These are phyloP conservation scores for Pogonomyrmex barbatus DNA, from an alignment of 1,140 invertebrate genomes.

Conservation along the genomic window DNA sequence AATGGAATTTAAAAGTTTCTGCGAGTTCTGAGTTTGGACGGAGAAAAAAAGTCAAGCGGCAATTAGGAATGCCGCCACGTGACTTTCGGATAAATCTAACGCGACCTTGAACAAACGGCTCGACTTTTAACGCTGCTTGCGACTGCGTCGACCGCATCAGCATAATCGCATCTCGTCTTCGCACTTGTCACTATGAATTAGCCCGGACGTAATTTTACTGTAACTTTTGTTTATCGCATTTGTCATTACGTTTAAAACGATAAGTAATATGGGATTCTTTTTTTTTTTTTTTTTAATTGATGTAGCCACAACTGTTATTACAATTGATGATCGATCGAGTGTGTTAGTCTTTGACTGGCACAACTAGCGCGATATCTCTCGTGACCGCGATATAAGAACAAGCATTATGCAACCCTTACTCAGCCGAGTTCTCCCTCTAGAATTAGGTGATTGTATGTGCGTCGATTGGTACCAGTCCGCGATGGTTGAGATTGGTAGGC, in stretches of 20 bases:
- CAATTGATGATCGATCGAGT: not conserved
- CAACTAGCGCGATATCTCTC: conserved; percentile 17
- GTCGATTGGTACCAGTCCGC: conserved; percentile 18
- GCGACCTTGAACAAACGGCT: conserved; percentile 29
- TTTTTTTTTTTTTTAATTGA: not conserved
- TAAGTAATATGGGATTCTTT: not conserved
- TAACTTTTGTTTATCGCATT: not conserved
- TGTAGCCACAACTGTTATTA: not conserved
- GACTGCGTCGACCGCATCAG: not conserved
- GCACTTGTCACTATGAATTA: conserved; percentile 24
- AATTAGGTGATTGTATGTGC: conserved; percentile 13
- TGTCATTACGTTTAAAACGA: not conserved
- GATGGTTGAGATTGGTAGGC: conserved; percentile 49
- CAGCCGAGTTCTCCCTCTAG: not conserved
- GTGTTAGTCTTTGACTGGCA: not conserved
- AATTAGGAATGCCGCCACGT: conserved; percentile 29
- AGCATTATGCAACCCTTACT: conserved; percentile 17
- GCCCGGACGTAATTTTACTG: not conserved
- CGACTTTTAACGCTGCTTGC: conserved; percentile 6
- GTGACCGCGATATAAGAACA: conserved; percentile 35
- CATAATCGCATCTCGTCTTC: conserved; percentile 8
- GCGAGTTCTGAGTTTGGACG: not conserved
- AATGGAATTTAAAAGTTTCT: conserved; percentile 35
- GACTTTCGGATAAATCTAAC: conserved; percentile 34
- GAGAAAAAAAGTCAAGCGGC: not conserved